Evolutionary conservation across 2,888 invertebrate genomes (phyloP).

Genomic region (Chymomyza caudatula): DNA sequence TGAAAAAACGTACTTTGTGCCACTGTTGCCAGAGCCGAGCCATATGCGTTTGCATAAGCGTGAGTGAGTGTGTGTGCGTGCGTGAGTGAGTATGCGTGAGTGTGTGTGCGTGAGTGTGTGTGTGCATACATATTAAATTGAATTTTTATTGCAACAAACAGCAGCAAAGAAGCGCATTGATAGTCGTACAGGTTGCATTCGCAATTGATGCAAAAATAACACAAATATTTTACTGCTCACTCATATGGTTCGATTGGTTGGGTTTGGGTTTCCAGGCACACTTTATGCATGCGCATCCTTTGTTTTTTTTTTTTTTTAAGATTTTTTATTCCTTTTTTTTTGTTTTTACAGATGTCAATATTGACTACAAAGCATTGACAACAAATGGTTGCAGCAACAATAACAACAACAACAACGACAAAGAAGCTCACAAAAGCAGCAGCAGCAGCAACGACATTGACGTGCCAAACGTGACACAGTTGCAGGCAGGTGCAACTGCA

Average conservation of each 20-base stretch:
- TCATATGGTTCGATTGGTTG: conserved; percentile 1
- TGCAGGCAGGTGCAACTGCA: conserved; percentile 15
- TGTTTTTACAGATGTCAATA: conserved; percentile 52
- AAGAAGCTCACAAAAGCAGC: conserved; percentile 5
- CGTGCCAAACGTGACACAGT: conserved; percentile 48
- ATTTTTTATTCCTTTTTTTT: neutral
- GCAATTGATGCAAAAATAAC: conserved; percentile 7
- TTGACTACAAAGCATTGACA: conserved; percentile 61
- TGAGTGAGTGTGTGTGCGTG: neutral
- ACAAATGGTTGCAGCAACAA: conserved; percentile 45
- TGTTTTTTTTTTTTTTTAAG: conserved; percentile 7
- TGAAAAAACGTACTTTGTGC: conserved; percentile 28
- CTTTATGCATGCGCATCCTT: neutral
- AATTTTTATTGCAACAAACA: conserved; percentile 54
- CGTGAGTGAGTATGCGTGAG: neutral
- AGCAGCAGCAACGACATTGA: conserved; percentile 27
- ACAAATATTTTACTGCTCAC: conserved; percentile 24
- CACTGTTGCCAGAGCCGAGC: too few species aligned
- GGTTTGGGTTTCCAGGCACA: neutral
- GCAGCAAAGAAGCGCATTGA: conserved; percentile 31
- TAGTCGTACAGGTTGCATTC: conserved; percentile 16
- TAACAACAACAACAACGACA: conserved; percentile 23
- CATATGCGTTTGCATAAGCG: neutral
- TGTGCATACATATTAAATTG: conserved; percentile 45
- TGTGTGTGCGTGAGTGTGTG: neutral